Conservation (phyloP, 2,113 vertebrate genomes). For the Serilophus lunatus region DNA sequence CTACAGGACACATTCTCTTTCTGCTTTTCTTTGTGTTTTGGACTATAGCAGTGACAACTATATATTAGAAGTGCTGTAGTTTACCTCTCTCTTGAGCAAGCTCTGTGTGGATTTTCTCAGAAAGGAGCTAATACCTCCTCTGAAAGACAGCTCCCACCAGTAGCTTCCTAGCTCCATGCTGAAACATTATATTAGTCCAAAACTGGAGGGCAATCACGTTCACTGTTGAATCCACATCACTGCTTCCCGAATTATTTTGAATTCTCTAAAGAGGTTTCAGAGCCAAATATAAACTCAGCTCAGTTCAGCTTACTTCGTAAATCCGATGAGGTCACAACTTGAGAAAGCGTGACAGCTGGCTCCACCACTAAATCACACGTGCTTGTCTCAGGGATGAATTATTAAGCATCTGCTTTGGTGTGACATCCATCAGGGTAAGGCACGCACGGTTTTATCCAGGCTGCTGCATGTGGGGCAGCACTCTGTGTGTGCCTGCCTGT, state of each 20-base stretch:
- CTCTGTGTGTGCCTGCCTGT: neutral
- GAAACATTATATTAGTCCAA: neutral
- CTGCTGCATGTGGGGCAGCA: neutral
- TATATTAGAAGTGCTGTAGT: neutral
- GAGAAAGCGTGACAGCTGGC: neutral
- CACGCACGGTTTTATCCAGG: neutral
- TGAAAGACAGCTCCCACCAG: neutral
- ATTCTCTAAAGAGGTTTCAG: neutral
- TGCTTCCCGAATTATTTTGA: neutral
- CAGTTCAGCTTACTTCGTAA: neutral
- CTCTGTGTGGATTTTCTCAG: neutral
- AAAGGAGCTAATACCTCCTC: neutral
- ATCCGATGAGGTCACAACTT: neutral
- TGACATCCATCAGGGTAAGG: neutral
- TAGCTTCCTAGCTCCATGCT: neutral
- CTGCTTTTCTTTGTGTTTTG: neutral
- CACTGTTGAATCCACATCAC: neutral
- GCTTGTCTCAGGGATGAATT: neutral
- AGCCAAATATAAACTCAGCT: neutral
- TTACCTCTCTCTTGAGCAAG: neutral
- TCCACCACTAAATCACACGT: neutral
- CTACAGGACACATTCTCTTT: neutral
- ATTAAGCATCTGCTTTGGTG: neutral
- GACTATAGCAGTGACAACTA: neutral
- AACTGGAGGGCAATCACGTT: neutral